Evolutionary conservation across 2,888 invertebrate genomes (phyloP), one percentile per base, ranked within the genome.

Genomic region (Lordiphosa fenestrarum): DNA sequence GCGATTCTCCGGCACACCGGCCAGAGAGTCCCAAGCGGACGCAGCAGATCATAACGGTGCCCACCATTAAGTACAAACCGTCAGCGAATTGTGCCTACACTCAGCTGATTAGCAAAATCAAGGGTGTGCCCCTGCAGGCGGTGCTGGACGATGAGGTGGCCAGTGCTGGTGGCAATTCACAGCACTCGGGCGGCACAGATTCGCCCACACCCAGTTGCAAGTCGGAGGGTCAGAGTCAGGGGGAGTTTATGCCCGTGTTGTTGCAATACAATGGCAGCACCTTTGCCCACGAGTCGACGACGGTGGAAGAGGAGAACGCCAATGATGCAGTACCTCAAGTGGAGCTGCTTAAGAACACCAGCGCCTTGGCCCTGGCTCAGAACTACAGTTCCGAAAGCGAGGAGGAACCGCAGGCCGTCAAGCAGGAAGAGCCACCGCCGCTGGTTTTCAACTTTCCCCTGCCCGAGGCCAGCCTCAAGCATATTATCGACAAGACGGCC

Each of bases 401-500:
- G 3, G 92, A 71, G 6, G 92, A 91, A 67, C 91, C 91, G 0
- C 82, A 84, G n/a, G 61, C 66, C 10, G 88, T 88, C 4, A 39
- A 23, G 9, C 60, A 61, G 7, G 25, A 44, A n/a, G 25, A 36
- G 6, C 33, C 33, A 13, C 21, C 4, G 2, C 7, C 56, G n/a
- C 58, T 72, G 2, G 38, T 76, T 3, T 52, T 87, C 37, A 87
- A 90, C 0, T 90, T 92, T 25, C 89, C 91, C 7, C 90, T 92
- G 2, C 98, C 98, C 0, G 94, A 96, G 0, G 94, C 94, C 4
- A 96, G 96, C 75, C 91, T 95, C 1, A 94, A 95, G 85, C 92
- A 95, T 15, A 95, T 99, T 6, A 95, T 99, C 57, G 97, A 98
- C 89, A 98, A 98, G 90, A 98, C 99, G 94, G 98, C 99, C 0